These are phyloP conservation scores for Alaudala cheleensis DNA, from an alignment of 2,113 vertebrate genomes.

Conservation along the genomic window DNA sequence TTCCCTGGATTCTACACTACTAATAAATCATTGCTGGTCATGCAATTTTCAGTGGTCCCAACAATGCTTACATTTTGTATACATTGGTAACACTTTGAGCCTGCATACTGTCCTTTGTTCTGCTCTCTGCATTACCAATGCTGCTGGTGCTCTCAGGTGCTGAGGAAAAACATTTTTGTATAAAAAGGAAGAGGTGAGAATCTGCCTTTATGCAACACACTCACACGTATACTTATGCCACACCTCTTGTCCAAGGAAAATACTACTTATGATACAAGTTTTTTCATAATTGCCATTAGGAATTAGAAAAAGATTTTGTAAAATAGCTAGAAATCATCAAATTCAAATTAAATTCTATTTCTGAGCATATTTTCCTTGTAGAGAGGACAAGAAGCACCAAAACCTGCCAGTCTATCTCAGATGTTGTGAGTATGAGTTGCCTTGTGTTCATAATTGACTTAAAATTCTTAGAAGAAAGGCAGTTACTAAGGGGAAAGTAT, in stretches of 20 bases:
- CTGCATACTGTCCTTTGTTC: background rate
- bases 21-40: conserved; percentile 49
- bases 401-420: background rate
- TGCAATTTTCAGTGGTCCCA: conserved; percentile 42
- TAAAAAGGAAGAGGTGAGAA: background rate
- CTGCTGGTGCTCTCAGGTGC: background rate
- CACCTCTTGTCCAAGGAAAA: background rate
- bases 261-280: background rate
- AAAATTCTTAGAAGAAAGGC: background rate
- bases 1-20: conserved; percentile 56
- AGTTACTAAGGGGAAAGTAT: background rate
- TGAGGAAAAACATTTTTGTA: background rate
- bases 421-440: background rate
- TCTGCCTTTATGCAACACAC: background rate
- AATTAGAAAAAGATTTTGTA: background rate
- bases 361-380: background rate
- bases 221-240: background rate
- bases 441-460: background rate
- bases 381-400: background rate
- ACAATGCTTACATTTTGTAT: conserved; percentile 17
- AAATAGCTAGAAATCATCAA: background rate
- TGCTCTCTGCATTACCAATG: background rate
- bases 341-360: background rate
- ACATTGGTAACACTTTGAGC: background rate
- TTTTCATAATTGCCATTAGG: background rate